phyloP scores from a whole-genome alignment of 2,888 invertebrate genomes.

The Tyria jacobaeae region DNA sequence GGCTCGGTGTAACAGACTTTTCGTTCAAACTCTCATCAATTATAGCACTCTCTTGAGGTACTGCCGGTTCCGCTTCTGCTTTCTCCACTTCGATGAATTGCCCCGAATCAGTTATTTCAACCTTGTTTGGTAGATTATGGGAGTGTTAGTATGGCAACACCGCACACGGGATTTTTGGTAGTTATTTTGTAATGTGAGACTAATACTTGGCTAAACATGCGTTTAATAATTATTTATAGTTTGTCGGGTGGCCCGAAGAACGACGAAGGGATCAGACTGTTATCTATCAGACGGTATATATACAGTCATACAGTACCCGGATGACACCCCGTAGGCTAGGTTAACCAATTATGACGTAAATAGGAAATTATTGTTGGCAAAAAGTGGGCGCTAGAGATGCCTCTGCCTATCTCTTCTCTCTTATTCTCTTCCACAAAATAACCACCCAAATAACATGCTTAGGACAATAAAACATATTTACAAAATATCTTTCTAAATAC shows the following conservation, averaged over 20 bases:
- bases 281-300: too few relatives aligned
- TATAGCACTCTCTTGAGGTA: conserved; percentile 49
- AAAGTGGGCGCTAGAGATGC: too few relatives aligned
- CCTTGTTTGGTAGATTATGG: conserved; percentile 71
- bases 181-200: conserved; percentile 38
- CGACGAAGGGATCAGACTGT: too few relatives aligned
- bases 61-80: conserved; percentile 54
- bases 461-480: conserved; percentile 30
- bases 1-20: conserved; percentile 56
- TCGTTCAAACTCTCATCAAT: conserved; percentile 45
- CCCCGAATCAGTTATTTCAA: conserved; percentile 83
- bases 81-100: conserved; percentile 85
- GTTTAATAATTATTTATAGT: too few relatives aligned
- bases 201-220: neutral
- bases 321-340: too few relatives aligned
- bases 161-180: conserved; percentile 54
- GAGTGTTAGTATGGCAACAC: conserved; percentile 76
- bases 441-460: conserved; percentile 47
- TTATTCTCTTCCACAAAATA: conserved; percentile 48
- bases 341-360: too few relatives aligned
- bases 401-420: neutral
- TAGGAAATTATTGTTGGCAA: too few relatives aligned
- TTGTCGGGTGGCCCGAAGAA: too few relatives aligned
- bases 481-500: conserved; percentile 14
- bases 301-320: too few relatives aligned